Base-by-base conservation (phyloP, 1,140 invertebrate genomes). In the Linepithema humile region DNA sequence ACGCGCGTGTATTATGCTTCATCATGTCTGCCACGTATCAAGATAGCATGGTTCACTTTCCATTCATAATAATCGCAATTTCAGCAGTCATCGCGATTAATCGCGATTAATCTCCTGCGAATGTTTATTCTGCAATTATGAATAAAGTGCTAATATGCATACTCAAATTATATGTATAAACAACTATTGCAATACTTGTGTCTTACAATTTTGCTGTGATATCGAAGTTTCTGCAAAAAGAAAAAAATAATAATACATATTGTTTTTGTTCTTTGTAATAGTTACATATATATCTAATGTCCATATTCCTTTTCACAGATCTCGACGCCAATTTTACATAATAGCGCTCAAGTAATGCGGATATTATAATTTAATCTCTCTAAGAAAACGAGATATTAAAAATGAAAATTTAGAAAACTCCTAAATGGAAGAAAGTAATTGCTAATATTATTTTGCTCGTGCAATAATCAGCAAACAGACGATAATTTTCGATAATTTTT, bases 1-100 rank as follows among this genome's bases (percentile, higher is more conserved):
- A 20, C 53, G 50, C 43, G 20, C 60, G 32, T 57, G 75, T 17
- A 69, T 70, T 80, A 77, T 70, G 64, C 48, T 29, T 80, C 64
- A 43, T 69, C 65, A 29, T 69, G 23, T 43, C 45, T 50, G 29
- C 17, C 45, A 17, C 45, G 50, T 43, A 80, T 77, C 26, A 17
- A 15, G 50, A 53, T 26, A 55, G 55, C 48, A 29, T 15, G 20
- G 15, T 53, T 43, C 23, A 65, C n/a, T 80, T 65, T 57, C 32
- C 35, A 40, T 29, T 55, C 35, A 20, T 69, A 65, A 50, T 38
- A 29, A 6, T 35, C 64, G 38, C 32, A 32, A 69, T 55, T 69
- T 69, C 55, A 50, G 15, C 20, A 50, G 45, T 9, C 3, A 43
- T 20, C 17, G 32, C 62, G 12, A 78, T 53, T 15, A 32, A 55